Conservation (phyloP, 1,140 invertebrate genomes). For the Chelonus insularis region DNA sequence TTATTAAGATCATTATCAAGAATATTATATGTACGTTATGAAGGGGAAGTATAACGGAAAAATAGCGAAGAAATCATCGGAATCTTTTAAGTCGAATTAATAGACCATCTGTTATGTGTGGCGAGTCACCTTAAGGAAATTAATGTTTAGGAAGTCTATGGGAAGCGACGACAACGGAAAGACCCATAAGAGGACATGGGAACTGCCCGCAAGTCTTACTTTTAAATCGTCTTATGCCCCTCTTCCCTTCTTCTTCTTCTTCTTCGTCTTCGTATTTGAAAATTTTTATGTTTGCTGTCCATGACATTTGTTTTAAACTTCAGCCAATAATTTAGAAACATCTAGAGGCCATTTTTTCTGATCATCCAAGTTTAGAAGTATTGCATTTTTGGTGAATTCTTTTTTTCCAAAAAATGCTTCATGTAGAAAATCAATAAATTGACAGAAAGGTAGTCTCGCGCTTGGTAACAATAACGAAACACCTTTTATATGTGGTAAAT, state of each 20-base stretch:
- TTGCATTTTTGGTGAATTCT: background rate
- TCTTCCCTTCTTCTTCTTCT: background rate
- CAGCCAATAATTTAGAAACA: too few species aligned
- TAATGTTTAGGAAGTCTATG: conserved; percentile 61
- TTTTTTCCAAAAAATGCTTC: background rate
- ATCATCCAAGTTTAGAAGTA: background rate
- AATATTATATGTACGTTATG: background rate
- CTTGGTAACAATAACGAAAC: conserved; percentile 42
- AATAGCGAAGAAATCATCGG: background rate
- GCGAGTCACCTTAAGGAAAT: conserved; percentile 51
- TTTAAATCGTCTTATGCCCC: background rate
- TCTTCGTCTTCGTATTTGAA: background rate
- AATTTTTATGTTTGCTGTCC: too few species aligned
- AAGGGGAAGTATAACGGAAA: background rate
- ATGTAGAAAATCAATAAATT: background rate
- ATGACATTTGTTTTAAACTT: too few species aligned
- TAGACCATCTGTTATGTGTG: conserved; percentile 57
- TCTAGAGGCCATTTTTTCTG: background rate
- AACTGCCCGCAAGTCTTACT: conserved; percentile 33
- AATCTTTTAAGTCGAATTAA: conserved; percentile 51
- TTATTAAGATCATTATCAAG: background rate
- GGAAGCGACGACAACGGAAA: conserved; percentile 61
- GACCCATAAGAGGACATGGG: conserved; percentile 57
- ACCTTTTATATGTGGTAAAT: background rate
- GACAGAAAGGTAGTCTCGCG: background rate